Base-by-base conservation (phyloP, 2,113 vertebrate species). In the Vombatus ursinus region DNA sequence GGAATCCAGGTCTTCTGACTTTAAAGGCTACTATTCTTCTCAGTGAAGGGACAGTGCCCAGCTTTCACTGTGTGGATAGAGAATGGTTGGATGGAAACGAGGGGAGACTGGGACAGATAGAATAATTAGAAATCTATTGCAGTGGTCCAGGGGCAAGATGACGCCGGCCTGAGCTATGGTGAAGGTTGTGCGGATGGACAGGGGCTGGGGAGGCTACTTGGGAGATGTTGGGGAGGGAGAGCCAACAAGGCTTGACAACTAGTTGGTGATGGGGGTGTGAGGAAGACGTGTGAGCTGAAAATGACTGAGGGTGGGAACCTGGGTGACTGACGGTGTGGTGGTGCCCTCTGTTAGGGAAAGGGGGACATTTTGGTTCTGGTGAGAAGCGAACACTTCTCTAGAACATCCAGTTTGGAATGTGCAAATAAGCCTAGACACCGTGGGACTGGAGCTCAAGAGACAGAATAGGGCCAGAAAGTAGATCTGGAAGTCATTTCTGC, bases 371-470 rank as follows among this genome's bases (percentile, higher is more conserved):
- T 28, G 8, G 9, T 10, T 57, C 26, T 28, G 2, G 9, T 3
- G 28, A 14, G 10, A 14, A 31, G 7, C 8, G 10, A 11, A 9
- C 9, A 31, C 4, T 68, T 68, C 57, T 68, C 16, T 14, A 68
- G 57, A 11, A 31, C 3, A 9, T 37, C 57, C 28, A 31, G 25
- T 57, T 57, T 28, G 54, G 10, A 57, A 57, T 57, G 54, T 8
- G 8, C 54, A 28, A 28, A 3, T 9, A 2, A 11, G 9, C 2
- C 9, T 10, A 28, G 26, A 31, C 8, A 2, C 28, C 3, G 9
- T 14, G 4, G 57, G 57, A 4, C 28, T 68, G 53, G 53, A 54
- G 53, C 28, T 68, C 11, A 37, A 37, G 28, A 12, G 31, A 68
- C 0, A 68, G 57, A 68, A 68, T 68, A 28, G 4, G 57, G 12